phyloP scores from a whole-genome alignment of 2,797 vertebrate genomes.

The Channa striata region DNA sequence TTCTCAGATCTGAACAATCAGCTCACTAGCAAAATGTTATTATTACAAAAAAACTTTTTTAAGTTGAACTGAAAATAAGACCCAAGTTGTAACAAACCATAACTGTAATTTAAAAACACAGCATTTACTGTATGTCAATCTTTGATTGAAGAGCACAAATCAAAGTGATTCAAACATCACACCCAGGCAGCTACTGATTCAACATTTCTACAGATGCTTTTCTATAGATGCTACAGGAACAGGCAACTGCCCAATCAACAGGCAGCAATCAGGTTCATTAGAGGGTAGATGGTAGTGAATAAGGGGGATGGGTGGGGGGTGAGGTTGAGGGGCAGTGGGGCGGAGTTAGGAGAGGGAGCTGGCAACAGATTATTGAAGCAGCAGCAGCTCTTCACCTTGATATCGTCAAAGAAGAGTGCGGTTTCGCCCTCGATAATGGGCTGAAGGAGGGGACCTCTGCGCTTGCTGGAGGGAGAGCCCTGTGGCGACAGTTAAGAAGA shows the following conservation, averaged over 20 bases:
- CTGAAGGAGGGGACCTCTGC: conserved; percentile 98
- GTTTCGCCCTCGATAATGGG: conserved; percentile 99
- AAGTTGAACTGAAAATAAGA: conserved; percentile 1
- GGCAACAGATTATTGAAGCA: conserved; percentile 79
- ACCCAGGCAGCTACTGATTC: conserved; percentile 77
- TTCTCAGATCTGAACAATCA: not conserved
- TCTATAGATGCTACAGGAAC: conserved; percentile 40
- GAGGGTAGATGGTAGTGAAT: conserved; percentile 44
- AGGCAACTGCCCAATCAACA: conserved; percentile 75
- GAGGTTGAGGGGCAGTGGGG: conserved; percentile 34
- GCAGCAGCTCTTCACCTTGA: conserved; percentile 93
- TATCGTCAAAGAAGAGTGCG: conserved; percentile 98
- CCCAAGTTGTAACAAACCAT: conserved; percentile 18
- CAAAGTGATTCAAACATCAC: conserved; percentile 26
- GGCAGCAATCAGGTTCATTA: conserved; percentile 71
- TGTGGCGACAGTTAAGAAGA: conserved; percentile 90
- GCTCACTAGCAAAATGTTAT: no score
- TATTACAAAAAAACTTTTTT: not conserved
- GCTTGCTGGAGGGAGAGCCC: conserved; percentile 99
- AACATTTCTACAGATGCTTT: conserved; percentile 30
- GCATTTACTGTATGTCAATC: not conserved
- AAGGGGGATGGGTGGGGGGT: conserved; percentile 19
- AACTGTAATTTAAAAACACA: not conserved
- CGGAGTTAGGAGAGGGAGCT: conserved; percentile 43
- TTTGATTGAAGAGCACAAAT: not conserved